Base-by-base conservation (phyloP, 2,888 invertebrate species). In the Diploptera punctata region DNA sequence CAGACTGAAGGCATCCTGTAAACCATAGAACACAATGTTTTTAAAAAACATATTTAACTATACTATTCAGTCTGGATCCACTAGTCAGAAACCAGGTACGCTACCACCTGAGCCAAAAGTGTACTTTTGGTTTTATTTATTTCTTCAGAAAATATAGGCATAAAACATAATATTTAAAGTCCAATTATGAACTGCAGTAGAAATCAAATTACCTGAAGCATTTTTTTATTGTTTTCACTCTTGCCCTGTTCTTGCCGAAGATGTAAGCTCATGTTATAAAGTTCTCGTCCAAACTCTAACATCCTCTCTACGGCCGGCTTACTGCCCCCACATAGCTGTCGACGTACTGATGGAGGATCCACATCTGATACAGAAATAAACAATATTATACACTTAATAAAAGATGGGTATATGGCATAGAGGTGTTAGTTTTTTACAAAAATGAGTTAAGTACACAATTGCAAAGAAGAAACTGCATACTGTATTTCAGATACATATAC, bases 141-240 rank as follows among this genome's bases (percentile, higher is more conserved):
- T 2, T 10, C 43, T 18, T 21, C 10, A 4, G 13, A 21, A 71
- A 21, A 33, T 29, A 60, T 18, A 21, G 21, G 24, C 16, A 10
- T 49, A 65, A 10, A 44, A 33, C 16, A 43, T 44, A 29, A 47
- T 47, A 62, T 49, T 26, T 19, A 38, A 69, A 54, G 4, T 52
- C 24, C 33, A 7, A 44, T 29, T 49, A 33, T 16, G 29, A 29
- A 47, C n/a, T n/a, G n/a, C n/a, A n/a, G n/a, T n/a, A n/a, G n/a
- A n/a, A n/a, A n/a, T n/a, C n/a, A n/a, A n/a, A n/a, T n/a, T 80
- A 94, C 95, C 89, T 94, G 94, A 73, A 98, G 87, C 93, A 97
- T 95, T 85, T 95, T 93, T 83, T 95, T 94, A 84, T 95, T 94
- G 75, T 86, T 86, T 80, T 92, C 92, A 84, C 90, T 92, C 82